Evolutionary conservation across 1,140 invertebrate species (phyloP).

Genomic region (silkworm (Bombyx mori)): DNA sequence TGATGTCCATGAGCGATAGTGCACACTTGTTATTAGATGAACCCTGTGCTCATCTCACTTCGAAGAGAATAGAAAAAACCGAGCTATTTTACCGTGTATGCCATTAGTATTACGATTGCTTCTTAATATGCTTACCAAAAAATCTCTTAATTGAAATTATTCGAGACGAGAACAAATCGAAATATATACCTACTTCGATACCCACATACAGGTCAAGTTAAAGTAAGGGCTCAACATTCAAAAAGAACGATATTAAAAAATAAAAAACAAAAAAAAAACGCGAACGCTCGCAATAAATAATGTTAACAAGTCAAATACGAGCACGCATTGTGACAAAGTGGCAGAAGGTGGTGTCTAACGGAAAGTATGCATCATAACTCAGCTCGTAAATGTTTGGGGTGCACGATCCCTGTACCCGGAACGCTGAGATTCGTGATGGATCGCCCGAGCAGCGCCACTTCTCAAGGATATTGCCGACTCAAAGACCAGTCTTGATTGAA

Average conservation of each 20-base stretch:
- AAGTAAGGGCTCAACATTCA: too few relatives aligned
- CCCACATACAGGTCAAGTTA: too few relatives aligned
- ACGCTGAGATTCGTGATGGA: constrained; percentile 50
- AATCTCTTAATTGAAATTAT: not conserved
- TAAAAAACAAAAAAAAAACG: not conserved
- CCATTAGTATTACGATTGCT: too few relatives aligned
- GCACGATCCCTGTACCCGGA: constrained; percentile 13
- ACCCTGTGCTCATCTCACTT: too few relatives aligned
- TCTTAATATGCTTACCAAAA: too few relatives aligned
- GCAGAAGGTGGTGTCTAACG: constrained; percentile 26
- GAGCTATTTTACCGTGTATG: too few relatives aligned
- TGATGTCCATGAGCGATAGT: too few relatives aligned
- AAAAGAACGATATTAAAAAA: not conserved
- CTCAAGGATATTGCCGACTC: not conserved
- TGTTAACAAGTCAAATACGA: constrained; percentile 26
- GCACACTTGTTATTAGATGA: too few relatives aligned
- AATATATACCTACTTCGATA: not conserved
- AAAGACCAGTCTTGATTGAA: constrained; percentile 2
- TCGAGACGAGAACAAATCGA: not conserved
- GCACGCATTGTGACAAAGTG: constrained; percentile 28
- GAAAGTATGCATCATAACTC: constrained; percentile 52
- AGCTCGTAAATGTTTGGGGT: constrained; percentile 38
- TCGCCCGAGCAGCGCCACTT: constrained; percentile 15
- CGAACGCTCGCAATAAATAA: constrained; percentile 15
- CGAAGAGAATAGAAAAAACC: too few relatives aligned